Conservation (phyloP, 2,888 invertebrate species). For the Elaeidobius kamerunicus region DNA sequence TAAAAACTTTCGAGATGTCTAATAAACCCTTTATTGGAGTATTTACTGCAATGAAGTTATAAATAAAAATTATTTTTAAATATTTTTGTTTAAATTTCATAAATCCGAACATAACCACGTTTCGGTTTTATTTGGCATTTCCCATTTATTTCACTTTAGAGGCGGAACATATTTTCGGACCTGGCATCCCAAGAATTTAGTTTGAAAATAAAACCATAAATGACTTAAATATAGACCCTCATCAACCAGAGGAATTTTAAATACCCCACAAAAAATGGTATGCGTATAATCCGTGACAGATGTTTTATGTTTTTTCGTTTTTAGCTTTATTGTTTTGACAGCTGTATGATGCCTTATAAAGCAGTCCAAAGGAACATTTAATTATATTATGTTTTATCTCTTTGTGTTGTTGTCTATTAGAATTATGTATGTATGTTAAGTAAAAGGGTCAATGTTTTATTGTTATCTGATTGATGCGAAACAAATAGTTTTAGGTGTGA, state of each 20-base stretch:
- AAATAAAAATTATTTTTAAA: background rate
- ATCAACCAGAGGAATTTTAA: constrained; percentile 28
- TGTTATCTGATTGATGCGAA: constrained; percentile 1
- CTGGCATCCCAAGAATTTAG: constrained; percentile 24
- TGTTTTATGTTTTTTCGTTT: constrained; percentile 28
- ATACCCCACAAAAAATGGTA: constrained; percentile 28
- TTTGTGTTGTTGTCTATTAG: constrained; percentile 4
- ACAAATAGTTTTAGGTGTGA: constrained; percentile 1
- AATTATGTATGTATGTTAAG: background rate
- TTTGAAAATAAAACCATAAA: constrained; percentile 26
- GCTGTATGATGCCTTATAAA: constrained; percentile 26
- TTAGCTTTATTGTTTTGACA: constrained; percentile 30
- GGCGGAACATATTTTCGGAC: constrained; percentile 20
- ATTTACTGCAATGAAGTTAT: no score
- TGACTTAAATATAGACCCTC: constrained; percentile 30
- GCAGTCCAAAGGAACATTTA: constrained; percentile 1
- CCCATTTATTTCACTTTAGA: background rate
- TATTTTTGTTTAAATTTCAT: no score
- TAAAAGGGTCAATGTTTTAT: background rate
- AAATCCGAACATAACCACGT: no score
- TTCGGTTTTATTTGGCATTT: background rate
- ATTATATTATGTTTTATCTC: constrained; percentile 2
- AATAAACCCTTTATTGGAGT: no score
- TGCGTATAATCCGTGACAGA: constrained; percentile 30
- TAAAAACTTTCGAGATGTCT: no score